Base-by-base conservation (phyloP, 2,888 invertebrate genomes). In the Pristionchus exspectatus region DNA sequence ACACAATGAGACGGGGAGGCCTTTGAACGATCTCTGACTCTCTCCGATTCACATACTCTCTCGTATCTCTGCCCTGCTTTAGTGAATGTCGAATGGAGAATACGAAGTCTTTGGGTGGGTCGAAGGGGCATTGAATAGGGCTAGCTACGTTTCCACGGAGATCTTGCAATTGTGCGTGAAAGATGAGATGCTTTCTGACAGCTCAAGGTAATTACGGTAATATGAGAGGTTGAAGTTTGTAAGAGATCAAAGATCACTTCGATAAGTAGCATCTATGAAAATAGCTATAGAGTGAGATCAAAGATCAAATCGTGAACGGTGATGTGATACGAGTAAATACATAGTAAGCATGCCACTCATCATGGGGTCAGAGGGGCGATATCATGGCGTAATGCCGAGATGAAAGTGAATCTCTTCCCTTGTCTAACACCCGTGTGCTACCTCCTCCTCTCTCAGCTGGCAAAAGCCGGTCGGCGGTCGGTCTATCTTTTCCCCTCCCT, bases 401-500 rank as follows among this genome's bases (percentile, higher is more conserved):
- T 74, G 74, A 74, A 74, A 74, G 74, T 74, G 74, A 74, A 74
- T 74, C 74, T 30, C 74, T 74, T 74, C 27, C 59, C 72, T 77
- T 77, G 77, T 77, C 77, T 77, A 38, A 77, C 77, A 77, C 24
- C 38, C 77, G 44, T 72, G 69, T 24, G 33, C 72, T 27, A 66
- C 66, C 66, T 27, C 74, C 18, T 2, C 24, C 38, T n/a, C 77
- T 44, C 77, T 44, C 77, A 77, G 77, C 77, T 77, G 77, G 77
- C 77, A 77, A 77, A 77, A 77, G 77, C 77, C 77, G 77, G 77
- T 77, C 77, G 77, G 72, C 18, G 66, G 72, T 33, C 72, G 33
- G 30, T 50, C 21, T 77, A n/a, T 44, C 77, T 50, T 10, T 50
- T 21, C 24, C 59, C 24, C 59, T 59, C 59, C 44, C 44, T 74